Conservation (phyloP, 2,113 vertebrate species). For the Rhynchopsitta pachyrhyncha region DNA sequence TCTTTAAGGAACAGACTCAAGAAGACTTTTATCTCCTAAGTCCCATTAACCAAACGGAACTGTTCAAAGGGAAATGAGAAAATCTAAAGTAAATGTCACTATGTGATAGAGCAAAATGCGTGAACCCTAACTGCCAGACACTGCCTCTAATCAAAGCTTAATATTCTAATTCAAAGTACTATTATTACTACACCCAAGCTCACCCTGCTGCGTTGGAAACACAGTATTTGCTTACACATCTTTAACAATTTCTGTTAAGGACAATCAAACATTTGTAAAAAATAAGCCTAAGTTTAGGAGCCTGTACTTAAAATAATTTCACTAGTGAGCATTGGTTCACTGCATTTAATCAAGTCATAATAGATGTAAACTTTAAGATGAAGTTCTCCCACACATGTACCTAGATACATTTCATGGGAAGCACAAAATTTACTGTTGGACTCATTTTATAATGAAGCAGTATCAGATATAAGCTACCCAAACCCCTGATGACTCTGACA, state of each 20-base stretch:
- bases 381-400: not conserved
- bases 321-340: not conserved
- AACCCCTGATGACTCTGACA: not conserved
- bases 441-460: not conserved
- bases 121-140: not conserved
- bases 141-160: not conserved
- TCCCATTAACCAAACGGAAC: not conserved
- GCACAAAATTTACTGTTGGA: not conserved
- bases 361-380: not conserved
- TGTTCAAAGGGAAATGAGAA: not conserved
- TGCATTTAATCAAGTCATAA: not conserved
- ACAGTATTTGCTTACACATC: not conserved
- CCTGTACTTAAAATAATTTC: not conserved
- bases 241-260: not conserved
- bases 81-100: not conserved
- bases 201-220: not conserved
- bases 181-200: not conserved
- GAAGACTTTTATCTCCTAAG: not conserved
- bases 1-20: not conserved
- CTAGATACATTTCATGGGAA: not conserved
- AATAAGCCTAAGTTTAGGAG: not conserved
- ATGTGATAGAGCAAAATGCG: accelerated
- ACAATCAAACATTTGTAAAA: not conserved
- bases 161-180: not conserved
- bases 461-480: not conserved